Base-by-base conservation (phyloP, 2,113 vertebrate genomes). In the Myiozetetes cayanensis region DNA sequence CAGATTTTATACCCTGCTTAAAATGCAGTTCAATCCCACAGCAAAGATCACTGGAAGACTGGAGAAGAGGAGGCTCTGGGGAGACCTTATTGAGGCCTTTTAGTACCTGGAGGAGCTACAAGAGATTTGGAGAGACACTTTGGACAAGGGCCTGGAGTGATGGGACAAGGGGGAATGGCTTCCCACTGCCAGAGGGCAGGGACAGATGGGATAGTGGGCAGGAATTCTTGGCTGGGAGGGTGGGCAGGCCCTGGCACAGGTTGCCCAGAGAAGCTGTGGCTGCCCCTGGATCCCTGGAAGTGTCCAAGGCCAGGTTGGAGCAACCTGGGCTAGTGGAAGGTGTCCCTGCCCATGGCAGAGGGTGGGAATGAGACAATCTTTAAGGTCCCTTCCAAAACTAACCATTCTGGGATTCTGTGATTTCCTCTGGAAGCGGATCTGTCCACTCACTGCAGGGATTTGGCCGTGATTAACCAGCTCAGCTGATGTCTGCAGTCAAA, bases 251-350 rank as follows among this genome's bases (percentile, higher is more conserved):
- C 50, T 76, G 31, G 25, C 1, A 0, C 8, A 4, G 52, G 4
- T 8, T 43, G 4, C 9, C 39, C 65, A 61, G 55, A 75, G 55
- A 2, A 59, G 33, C 73, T 35, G 44, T 25, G 74, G 44, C 28
- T 77, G 74, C 22, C 46, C 28, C 74, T 56, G 53, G 31, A 62
- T 50, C 58, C 58, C 35, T 41, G 58, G 58, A 0, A 77, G 16
- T 41, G 12, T 3, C n/a, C 58, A 14, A 62, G 17, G 35, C 16
- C 56, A 25, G 28, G 9, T 0, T 35, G 58, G 25, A 39, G 0
- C 27, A 19, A 0, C 4, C 8, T 46, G 70, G 70, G 19, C 4
- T 0, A 11, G 15, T 25, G 23, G 33, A 0, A 74, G 13, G 0
- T 30, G 78, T 68, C 70, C 20, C 28, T 53, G 62, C 13, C 31